phyloP scores from a whole-genome alignment of 2,888 invertebrate species.

The Zhuqinia jingwanae region DNA sequence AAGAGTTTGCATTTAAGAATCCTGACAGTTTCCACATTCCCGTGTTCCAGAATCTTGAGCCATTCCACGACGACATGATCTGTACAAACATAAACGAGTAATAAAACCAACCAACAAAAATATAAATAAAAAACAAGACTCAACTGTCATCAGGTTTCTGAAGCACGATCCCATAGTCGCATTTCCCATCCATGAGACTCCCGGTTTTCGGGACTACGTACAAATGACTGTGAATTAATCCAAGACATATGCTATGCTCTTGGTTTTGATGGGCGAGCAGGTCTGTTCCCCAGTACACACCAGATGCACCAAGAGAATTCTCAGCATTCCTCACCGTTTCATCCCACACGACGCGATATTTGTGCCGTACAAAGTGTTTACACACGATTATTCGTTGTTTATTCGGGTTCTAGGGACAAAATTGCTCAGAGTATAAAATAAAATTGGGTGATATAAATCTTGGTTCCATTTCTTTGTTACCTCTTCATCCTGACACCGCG shows the following conservation, averaged over 20 bases:
- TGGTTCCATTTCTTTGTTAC: slow-evolving; percentile 44
- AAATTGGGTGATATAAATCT: slow-evolving; percentile 54
- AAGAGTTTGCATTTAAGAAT: slow-evolving; percentile 14
- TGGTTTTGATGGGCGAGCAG: slow-evolving; percentile 27
- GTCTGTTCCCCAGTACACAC: slow-evolving; percentile 8
- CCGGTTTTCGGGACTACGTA: slow-evolving; percentile 39
- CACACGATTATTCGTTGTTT: slow-evolving; percentile 57
- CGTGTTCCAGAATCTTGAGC: slow-evolving; percentile 26
- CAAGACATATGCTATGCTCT: slow-evolving; percentile 59
- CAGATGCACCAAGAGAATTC: not conserved
- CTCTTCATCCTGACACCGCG: slow-evolving; percentile 43
- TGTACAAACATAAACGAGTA: too few relatives aligned
- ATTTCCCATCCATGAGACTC: slow-evolving; percentile 37
- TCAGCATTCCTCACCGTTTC: not conserved
- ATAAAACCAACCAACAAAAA: not conserved
- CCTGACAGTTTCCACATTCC: not conserved
- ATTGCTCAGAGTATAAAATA: slow-evolving; percentile 31
- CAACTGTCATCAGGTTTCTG: slow-evolving; percentile 47
- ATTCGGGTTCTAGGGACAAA: not conserved
- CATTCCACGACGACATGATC: slow-evolving; percentile 54
- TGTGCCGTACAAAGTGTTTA: slow-evolving; percentile 56
- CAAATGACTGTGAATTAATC: slow-evolving; percentile 65
- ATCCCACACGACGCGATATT: slow-evolving; percentile 32
- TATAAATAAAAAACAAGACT: not conserved
- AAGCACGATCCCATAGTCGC: slow-evolving; percentile 58